phyloP scores from a whole-genome alignment of 2,113 vertebrate genomes.

The Pachycephala philippinensis region DNA sequence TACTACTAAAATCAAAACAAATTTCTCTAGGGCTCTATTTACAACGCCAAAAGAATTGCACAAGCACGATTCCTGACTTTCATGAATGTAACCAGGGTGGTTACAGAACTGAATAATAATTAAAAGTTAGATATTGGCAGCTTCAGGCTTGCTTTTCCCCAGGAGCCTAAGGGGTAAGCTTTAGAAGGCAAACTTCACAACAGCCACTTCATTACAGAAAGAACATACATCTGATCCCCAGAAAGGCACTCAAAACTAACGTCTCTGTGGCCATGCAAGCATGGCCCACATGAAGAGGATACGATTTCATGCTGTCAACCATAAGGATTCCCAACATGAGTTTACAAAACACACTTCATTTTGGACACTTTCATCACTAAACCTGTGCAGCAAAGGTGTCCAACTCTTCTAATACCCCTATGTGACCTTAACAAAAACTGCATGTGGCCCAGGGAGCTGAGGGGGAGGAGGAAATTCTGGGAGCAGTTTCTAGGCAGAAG shows the following conservation, averaged over 20 bases:
- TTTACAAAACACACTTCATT: not conserved
- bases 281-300: not conserved
- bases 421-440: not conserved
- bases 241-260: not conserved
- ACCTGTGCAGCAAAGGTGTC: not conserved
- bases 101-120: conserved; percentile 57
- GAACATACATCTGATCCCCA: not conserved
- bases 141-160: conserved; percentile 34
- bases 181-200: conserved; percentile 39
- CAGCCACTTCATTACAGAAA: conserved; percentile 9
- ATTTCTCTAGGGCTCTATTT: conserved; percentile 17
- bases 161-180: conserved; percentile 43
- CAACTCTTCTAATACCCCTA: not conserved
- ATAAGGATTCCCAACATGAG: not conserved
- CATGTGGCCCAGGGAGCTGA: rapidly evolving
- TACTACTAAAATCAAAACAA: conserved; percentile 20
- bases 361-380: not conserved
- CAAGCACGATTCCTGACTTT: not conserved
- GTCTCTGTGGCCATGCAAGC: not conserved
- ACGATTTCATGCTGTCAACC: not conserved
- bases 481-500: not conserved
- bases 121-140: conserved; percentile 57
- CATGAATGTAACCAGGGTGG: conserved; percentile 40
- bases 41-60: conserved; percentile 22
- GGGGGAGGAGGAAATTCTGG: not conserved